phyloP scores from a whole-genome alignment of 2,888 invertebrate species.

The Acanthacorydalis orientalis region DNA sequence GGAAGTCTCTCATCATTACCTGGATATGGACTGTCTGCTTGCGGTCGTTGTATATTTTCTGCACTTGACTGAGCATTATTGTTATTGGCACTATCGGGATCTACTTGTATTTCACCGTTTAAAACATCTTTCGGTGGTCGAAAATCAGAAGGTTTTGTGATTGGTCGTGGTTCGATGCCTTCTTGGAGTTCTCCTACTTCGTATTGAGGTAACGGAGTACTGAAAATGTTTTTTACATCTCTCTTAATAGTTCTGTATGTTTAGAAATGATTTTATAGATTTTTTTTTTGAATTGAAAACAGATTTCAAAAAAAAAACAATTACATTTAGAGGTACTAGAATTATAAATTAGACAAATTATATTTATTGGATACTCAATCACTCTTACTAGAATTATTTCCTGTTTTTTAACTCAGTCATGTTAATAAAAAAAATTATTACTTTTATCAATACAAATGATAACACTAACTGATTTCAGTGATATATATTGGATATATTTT shows the following conservation, averaged over 20 bases:
- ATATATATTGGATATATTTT: too few species aligned
- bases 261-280: too few species aligned
- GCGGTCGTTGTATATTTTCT: background rate
- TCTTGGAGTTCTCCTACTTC: conserved; percentile 8
- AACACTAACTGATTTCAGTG: too few species aligned
- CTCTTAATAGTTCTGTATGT: background rate
- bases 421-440: too few species aligned
- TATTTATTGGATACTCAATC: too few species aligned
- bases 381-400: too few species aligned
- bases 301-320: too few species aligned
- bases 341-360: too few species aligned
- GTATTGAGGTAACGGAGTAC: conserved; percentile 7
- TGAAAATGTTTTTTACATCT: background rate
- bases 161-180: conserved; percentile 5
- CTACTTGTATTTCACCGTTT: background rate
- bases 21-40: background rate
- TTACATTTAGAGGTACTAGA: too few species aligned
- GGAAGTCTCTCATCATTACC: background rate
- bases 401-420: too few species aligned
- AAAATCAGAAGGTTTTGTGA: conserved; percentile 7
- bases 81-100: background rate
- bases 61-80: background rate
- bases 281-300: too few species aligned
- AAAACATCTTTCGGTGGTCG: conserved; percentile 8
- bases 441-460: too few species aligned